These are phyloP conservation scores for Heloderma charlesbogerti DNA, from an alignment of 2,113 vertebrate genomes.

Conservation along the genomic window DNA sequence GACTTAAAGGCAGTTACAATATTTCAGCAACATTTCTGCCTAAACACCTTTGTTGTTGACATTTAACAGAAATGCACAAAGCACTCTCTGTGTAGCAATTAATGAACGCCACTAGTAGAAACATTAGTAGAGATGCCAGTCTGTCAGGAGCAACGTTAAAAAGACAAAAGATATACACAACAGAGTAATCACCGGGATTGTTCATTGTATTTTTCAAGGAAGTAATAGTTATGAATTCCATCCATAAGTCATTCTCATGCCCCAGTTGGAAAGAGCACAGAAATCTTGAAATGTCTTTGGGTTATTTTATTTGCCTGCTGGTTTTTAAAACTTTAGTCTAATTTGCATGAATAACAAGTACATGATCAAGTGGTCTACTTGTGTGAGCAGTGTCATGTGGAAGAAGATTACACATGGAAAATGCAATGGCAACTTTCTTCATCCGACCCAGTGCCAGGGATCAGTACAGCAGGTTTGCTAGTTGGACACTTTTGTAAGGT, in stretches of 20 bases:
- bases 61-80: conserved; percentile 3
- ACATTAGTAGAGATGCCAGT: conserved; percentile 22
- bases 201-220: conserved; percentile 28
- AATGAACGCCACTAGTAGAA: conserved; percentile 17
- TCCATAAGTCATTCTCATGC: neutral
- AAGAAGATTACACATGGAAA: neutral
- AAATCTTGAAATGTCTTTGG: neutral
- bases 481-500: neutral
- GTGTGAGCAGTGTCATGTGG: neutral
- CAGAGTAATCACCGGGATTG: neutral
- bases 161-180: conserved; percentile 8
- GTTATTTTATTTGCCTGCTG: neutral
- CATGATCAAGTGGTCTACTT: neutral
- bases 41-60: conserved; percentile 26
- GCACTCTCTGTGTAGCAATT: conserved; percentile 18
- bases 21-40: neutral
- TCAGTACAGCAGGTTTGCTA: neutral
- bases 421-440: neutral
- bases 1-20: conserved; percentile 5
- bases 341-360: neutral
- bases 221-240: conserved; percentile 4
- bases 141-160: neutral
- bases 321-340: neutral
- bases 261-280: neutral
- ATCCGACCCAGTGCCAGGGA: too few species aligned